phyloP scores from a whole-genome alignment of 1,140 invertebrate species.

The Drosophila setifemur region DNA sequence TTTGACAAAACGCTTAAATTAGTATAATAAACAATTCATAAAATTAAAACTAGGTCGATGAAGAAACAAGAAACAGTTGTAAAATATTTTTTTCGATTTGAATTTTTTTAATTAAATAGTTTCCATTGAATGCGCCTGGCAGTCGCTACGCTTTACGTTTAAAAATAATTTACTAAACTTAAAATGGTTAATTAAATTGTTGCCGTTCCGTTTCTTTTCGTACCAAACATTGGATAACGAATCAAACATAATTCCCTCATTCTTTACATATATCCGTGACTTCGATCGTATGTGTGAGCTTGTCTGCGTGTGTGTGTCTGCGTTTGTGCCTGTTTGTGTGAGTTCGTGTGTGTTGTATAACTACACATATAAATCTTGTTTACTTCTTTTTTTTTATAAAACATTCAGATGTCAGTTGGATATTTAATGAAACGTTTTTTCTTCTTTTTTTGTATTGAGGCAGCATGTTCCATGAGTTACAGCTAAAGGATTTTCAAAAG shows the following conservation, averaged over 20 bases:
- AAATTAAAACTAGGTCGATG: conserved; percentile 25
- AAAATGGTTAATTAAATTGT: conserved; percentile 40
- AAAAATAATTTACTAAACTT: conserved; percentile 75
- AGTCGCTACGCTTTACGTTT: conserved; percentile 29
- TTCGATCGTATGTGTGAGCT: conserved; percentile 24
- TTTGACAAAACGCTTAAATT: conserved; percentile 3
- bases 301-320: conserved; percentile 19
- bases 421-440: conserved; percentile 49
- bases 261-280: conserved; percentile 19
- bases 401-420: conserved; percentile 73
- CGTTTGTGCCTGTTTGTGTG: conserved; percentile 6
- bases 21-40: conserved; percentile 8
- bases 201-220: conserved; percentile 12
- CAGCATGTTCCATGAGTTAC: conserved; percentile 42
- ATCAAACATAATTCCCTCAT: conserved; percentile 19
- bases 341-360: conserved; percentile 28
- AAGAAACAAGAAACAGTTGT: conserved; percentile 19
- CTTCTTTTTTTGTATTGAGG: conserved; percentile 24
- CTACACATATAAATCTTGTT: conserved; percentile 33
- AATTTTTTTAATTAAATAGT: conserved; percentile 31
- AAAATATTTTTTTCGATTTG: conserved; percentile 19
- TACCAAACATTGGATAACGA: conserved; percentile 25
- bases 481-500: conserved; percentile 2
- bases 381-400: conserved; percentile 50
- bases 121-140: conserved; percentile 15